Evolutionary conservation across 2,888 invertebrate genomes (phyloP), one percentile per base, ranked within the genome.

Genomic region (Scaptomyza tumidula): DNA sequence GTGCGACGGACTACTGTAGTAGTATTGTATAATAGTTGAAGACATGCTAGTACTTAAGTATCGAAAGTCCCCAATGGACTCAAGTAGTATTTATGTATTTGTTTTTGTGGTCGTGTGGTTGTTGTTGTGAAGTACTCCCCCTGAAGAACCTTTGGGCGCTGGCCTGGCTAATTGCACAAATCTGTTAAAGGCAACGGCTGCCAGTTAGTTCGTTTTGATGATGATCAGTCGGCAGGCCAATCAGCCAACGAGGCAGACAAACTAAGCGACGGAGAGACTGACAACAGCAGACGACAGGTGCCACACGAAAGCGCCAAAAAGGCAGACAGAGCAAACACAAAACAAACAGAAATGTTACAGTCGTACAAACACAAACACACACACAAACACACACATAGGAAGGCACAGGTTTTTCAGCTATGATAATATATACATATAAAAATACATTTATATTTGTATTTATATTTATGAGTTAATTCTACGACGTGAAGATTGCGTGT

Each of bases 261-360:
- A 37, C 41, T 45, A 52, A 39, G 48, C 29, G 14, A 37, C 35
- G n/a, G 29, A 56, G 24, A 31, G 55, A 24, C n/a, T 14, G 35
- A 39, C 19, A 14, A 24, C 59, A 46, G 69, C 49, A 19, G 80
- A 75, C 87, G 85, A 85, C 88, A 86, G 88, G 88, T 84, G 84
- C 69, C 87, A 81, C 87, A 82, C 78, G 82, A 82, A 84, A 84
- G 85, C 88, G 82, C 88, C 87, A 88, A 84, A 84, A 88, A 69
- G 79, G 86, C 61, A 84, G 76, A 73, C 85, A 63, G 81, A 41
- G 5, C 41, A 41, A 41, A 41, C 41, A 41, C 41, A 41, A 41
- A 87, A 50, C n/a, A 50, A 63, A 75, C 64, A 71, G 13, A 44
- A 43, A 54, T 55, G 53, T 56, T 52, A 24, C 65, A 59, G 48